Conservation (phyloP, 1,140 invertebrate species). For the Caenorhabditis briggsae region DNA sequence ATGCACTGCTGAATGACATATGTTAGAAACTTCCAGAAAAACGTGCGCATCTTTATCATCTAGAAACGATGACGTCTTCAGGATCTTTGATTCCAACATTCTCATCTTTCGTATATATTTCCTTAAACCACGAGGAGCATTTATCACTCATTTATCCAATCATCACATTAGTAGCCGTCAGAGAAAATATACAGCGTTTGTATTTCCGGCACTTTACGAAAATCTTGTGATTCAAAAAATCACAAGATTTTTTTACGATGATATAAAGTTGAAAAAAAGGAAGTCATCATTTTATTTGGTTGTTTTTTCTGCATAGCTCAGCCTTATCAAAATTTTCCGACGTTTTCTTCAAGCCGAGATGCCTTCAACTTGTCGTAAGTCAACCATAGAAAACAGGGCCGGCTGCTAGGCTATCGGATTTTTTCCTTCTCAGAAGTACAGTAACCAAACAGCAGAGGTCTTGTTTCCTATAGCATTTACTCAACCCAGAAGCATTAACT, state of each 20-base stretch:
- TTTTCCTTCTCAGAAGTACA: too few relatives aligned
- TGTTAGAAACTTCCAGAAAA: too few relatives aligned
- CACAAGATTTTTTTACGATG: background rate
- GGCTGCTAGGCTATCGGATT: too few relatives aligned
- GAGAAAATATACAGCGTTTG: background rate
- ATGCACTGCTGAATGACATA: too few relatives aligned
- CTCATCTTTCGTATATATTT: too few relatives aligned
- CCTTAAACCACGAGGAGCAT: background rate
- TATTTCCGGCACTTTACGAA: conserved; percentile 1
- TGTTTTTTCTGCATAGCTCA: background rate
- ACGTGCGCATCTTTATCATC: too few relatives aligned
- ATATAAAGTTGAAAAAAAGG: background rate
- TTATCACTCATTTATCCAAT: background rate
- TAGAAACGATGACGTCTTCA: too few relatives aligned
- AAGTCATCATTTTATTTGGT: background rate
- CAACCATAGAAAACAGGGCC: too few relatives aligned
- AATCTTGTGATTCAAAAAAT: background rate
- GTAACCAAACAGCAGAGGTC: too few relatives aligned
- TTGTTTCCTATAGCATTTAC: too few relatives aligned
- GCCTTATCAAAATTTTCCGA: background rate
- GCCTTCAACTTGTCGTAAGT: conserved; percentile 26
- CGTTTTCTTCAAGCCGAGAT: conserved; percentile 22
- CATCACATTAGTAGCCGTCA: background rate
- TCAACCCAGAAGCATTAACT: too few relatives aligned
- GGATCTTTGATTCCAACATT: too few relatives aligned